Conservation (phyloP, 2,113 vertebrate genomes). For the Hylia prasina region DNA sequence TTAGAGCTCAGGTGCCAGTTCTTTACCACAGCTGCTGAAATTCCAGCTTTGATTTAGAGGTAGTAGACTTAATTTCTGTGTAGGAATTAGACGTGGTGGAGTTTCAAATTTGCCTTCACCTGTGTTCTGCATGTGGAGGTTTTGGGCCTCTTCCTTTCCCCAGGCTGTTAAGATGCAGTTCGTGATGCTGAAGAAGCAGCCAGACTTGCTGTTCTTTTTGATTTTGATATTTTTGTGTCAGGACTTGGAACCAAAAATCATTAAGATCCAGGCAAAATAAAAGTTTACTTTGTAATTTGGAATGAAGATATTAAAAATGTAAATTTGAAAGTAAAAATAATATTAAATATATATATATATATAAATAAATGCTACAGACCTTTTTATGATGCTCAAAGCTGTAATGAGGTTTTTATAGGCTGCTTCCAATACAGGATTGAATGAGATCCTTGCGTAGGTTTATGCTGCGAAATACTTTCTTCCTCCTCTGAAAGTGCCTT, state of each 20-base stretch:
- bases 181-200: not conserved
- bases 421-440: not conserved
- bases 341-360: not conserved
- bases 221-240: not conserved
- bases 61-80: not conserved
- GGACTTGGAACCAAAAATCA: not conserved
- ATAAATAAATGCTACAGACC: not conserved
- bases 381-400: not conserved
- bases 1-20: not conserved
- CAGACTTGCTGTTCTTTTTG: not conserved
- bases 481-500: conserved; percentile 29
- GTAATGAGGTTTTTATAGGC: not conserved
- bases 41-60: not conserved
- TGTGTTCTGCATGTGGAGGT: not conserved
- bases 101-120: not conserved
- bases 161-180: not conserved
- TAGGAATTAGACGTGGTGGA: not conserved
- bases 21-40: not conserved
- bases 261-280: not conserved
- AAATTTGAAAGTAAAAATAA: not conserved
- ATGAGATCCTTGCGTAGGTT: conserved; percentile 25
- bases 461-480: conserved; percentile 40
- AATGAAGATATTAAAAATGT: not conserved
- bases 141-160: not conserved
- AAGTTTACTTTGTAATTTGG: not conserved